A percentile compares a stretch with the other conserved stretches of the same genome.
Conservation (phyloP, 1,140 invertebrate species). For the Apis dorsata region DNA sequence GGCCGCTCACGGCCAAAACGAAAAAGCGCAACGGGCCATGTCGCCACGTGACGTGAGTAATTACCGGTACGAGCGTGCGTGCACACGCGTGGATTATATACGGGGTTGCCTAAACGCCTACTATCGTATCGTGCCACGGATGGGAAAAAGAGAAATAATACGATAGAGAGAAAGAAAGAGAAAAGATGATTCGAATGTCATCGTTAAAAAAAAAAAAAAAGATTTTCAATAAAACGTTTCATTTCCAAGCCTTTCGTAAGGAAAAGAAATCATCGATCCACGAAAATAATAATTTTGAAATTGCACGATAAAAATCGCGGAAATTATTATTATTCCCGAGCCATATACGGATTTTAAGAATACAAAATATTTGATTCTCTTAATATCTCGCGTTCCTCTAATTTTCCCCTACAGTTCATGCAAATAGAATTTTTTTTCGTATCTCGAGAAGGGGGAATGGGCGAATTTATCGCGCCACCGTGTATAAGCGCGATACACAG, state of each 20-base stretch:
- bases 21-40: constrained; percentile 22
- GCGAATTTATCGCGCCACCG: neutral
- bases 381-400: no score
- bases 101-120: neutral
- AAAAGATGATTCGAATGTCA: no score
- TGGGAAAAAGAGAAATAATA: no score
- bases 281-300: no score
- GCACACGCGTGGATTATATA: neutral
- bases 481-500: neutral
- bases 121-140: neutral
- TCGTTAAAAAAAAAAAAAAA: neutral
- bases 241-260: no score
- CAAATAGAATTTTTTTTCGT: neutral
- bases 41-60: constrained; percentile 55
- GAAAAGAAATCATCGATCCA: no score
- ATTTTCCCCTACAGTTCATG: no score
- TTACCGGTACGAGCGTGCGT: constrained; percentile 38
- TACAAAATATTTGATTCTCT: no score
- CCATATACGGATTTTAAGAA: no score
- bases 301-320: no score
- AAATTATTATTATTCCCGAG: no score
- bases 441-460: neutral
- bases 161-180: neutral
- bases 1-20: constrained; percentile 21
- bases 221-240: neutral